These are phyloP conservation scores for Syrista parreyssii DNA, from an alignment of 2,888 invertebrate species.

Conservation along the genomic window DNA sequence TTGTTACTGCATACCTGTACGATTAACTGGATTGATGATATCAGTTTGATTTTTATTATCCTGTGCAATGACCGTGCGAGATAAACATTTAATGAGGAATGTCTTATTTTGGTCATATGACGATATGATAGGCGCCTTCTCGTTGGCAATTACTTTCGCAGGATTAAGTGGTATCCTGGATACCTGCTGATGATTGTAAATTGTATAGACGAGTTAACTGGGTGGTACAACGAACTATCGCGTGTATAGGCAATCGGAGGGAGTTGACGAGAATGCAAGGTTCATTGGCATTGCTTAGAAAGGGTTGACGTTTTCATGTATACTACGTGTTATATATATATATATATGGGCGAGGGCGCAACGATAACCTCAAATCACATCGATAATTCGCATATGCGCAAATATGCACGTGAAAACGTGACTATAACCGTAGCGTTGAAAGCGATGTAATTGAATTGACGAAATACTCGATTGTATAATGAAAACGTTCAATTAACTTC, in stretches of 20 bases:
- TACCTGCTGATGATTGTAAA: not conserved
- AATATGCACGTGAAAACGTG: too few species aligned
- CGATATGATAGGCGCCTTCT: not conserved
- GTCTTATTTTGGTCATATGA: not conserved
- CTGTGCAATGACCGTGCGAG: not conserved
- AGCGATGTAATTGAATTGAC: not conserved
- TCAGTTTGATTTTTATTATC: not conserved
- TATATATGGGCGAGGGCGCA: not conserved
- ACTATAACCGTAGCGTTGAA: not conserved
- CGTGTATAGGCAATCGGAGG: not conserved
- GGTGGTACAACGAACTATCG: not conserved
- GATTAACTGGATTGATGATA: not conserved
- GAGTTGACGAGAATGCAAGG: not conserved
- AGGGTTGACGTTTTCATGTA: constrained; percentile 19
- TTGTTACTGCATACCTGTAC: not conserved
- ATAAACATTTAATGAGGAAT: not conserved
- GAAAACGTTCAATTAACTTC: not conserved
- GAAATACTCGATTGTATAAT: not conserved
- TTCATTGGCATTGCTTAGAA: constrained; percentile 30
- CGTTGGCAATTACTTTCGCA: not conserved
- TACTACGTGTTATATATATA: not conserved
- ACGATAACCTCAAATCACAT: not conserved
- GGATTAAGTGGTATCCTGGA: not conserved
- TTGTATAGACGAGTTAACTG: not conserved
- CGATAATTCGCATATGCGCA: not conserved